These are phyloP conservation scores for Podarcis raffonei DNA, from an alignment of 2,113 vertebrate species.

Conservation along the genomic window DNA sequence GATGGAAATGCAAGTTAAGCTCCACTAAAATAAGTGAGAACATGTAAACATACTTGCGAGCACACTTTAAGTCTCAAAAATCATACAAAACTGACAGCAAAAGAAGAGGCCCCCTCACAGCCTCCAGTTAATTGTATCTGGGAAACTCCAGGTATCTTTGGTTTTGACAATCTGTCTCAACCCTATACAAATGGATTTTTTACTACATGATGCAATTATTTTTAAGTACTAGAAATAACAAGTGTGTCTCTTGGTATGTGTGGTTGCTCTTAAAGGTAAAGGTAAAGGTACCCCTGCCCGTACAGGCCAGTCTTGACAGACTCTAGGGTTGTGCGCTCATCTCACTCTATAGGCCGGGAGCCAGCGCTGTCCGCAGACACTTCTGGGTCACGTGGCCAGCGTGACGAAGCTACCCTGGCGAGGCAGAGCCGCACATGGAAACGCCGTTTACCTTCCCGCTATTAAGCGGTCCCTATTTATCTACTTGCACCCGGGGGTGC, in stretches of 20 bases:
- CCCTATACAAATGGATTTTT: background rate
- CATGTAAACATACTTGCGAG: too few species aligned
- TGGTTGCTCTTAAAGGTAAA: background rate
- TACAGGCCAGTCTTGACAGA: too few species aligned
- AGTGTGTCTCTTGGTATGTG: background rate
- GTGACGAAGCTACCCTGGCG: too few species aligned
- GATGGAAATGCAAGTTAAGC: background rate
- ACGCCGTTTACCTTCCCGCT: too few species aligned
- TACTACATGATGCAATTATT: background rate
- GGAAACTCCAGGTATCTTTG: background rate
- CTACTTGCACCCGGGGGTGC: too few species aligned
- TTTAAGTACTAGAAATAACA: background rate
- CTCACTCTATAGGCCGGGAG: too few species aligned
- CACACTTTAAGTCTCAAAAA: background rate
- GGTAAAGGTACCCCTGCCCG: too few species aligned
- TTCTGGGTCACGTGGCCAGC: too few species aligned
- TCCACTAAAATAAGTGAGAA: background rate
- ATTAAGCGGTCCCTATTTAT: too few species aligned
- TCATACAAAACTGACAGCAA: background rate
- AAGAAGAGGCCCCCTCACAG: background rate
- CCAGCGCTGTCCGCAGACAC: too few species aligned
- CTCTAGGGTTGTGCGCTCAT: too few species aligned
- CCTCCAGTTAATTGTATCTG: background rate
- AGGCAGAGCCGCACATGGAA: too few species aligned
- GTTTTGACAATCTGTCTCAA: background rate